Evolutionary conservation across 2,113 vertebrate species (phyloP).

Genomic region (Nanger granti): DNA sequence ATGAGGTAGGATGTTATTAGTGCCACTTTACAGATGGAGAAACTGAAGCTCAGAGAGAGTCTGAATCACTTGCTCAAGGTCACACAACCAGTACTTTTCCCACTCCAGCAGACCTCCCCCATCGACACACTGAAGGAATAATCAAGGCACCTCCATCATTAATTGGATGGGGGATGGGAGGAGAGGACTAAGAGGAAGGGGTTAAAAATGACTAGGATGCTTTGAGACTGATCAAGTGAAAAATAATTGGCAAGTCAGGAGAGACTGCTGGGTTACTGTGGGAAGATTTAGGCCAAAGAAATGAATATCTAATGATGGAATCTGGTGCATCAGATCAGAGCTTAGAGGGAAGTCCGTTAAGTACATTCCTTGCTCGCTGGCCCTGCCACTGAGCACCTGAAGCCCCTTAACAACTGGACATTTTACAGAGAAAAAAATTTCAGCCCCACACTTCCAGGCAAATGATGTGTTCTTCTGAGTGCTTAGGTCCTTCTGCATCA

Average conservation of each 20-base stretch:
- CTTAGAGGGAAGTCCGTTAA: not conserved
- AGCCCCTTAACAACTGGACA: not conserved
- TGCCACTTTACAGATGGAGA: not conserved
- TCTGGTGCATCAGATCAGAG: not conserved
- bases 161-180: not conserved
- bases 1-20: not conserved
- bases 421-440: not conserved
- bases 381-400: not conserved
- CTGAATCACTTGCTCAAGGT: not conserved
- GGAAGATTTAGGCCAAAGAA: not conserved
- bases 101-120: not conserved
- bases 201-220: not conserved
- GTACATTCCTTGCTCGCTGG: not conserved
- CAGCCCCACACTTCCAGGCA: not conserved
- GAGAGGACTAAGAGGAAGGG: not conserved
- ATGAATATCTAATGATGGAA: not conserved
- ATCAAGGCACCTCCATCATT: not conserved
- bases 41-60: not conserved
- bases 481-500: constrained; percentile 36
- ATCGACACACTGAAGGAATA: not conserved
- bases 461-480: not conserved
- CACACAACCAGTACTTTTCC: not conserved
- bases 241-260: not conserved
- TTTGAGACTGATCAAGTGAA: not conserved
- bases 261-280: not conserved